Percentiles rank a stretch among this genome's conserved stretches.
phyloP scores from a whole-genome alignment of 2,797 vertebrate genomes.

The Euthynnus affinis region DNA sequence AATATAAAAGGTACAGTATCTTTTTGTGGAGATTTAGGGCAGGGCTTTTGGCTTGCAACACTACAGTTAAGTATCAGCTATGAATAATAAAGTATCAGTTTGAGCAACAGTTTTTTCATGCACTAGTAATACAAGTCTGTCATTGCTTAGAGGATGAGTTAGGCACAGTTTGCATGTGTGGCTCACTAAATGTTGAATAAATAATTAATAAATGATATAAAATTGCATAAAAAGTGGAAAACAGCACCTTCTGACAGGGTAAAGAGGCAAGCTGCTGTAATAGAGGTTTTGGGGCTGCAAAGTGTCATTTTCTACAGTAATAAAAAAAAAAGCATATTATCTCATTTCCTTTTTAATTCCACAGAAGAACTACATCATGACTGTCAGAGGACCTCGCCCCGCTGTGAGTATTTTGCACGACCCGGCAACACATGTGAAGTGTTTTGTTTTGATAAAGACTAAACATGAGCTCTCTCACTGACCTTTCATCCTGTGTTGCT shows the following conservation, averaged over 20 bases:
- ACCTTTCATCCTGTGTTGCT: constrained; percentile 55
- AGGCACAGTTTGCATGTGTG: neutral
- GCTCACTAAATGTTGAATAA: neutral
- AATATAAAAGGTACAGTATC: neutral
- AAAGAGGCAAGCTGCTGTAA: neutral
- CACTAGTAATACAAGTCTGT: neutral
- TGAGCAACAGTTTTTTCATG: neutral
- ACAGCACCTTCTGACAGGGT: too few species aligned
- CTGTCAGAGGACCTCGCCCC: neutral
- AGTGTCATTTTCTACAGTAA: too few species aligned
- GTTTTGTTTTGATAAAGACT: constrained; percentile 48
- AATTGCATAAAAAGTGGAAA: neutral
- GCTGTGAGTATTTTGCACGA: constrained; percentile 2
- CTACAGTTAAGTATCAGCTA: neutral
- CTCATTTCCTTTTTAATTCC: neutral
- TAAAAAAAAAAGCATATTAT: too few species aligned
- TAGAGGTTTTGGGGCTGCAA: neutral
- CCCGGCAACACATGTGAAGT: constrained; percentile 9
- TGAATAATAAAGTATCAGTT: neutral
- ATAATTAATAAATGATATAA: neutral
- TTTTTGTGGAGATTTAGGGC: neutral
- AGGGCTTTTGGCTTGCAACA: neutral
- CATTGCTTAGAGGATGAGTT: neutral
- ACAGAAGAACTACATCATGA: neutral
- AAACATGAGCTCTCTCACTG: constrained; percentile 48